A percentile compares a stretch with the other conserved stretches of the same genome.
Conservation (phyloP, 2,888 invertebrate species). For the Empis stercorea region DNA sequence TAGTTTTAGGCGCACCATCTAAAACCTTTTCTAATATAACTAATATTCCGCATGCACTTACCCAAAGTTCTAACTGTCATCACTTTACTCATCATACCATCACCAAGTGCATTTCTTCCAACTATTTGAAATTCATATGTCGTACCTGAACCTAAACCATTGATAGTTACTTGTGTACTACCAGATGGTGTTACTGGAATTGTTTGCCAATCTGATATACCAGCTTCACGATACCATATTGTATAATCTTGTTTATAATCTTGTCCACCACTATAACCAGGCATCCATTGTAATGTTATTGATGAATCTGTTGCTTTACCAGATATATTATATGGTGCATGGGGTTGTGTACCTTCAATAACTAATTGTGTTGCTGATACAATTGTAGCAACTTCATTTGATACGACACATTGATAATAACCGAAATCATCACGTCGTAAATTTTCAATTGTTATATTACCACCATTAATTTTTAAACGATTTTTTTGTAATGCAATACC, state of each 20-base stretch:
- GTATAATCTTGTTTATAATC: conserved; percentile 92
- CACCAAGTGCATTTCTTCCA: conserved; percentile 86
- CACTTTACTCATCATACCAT: conserved; percentile 91
- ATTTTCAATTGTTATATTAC: conserved; percentile 84
- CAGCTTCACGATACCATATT: conserved; percentile 85
- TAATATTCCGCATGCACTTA: conserved; percentile 35
- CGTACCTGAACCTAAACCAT: conserved; percentile 77
- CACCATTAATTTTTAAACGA: conserved; percentile 64
- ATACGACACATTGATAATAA: conserved; percentile 88
- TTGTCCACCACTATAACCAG: conserved; percentile 89
- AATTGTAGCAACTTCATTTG: conserved; percentile 92
- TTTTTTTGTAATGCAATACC: conserved; percentile 55
- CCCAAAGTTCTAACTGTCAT: conserved; percentile 82
- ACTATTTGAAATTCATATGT: conserved; percentile 94
- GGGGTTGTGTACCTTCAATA: conserved; percentile 90
- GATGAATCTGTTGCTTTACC: conserved; percentile 82
- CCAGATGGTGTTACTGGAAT: conserved; percentile 88
- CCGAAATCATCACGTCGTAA: conserved; percentile 84
- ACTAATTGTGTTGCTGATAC: conserved; percentile 79
- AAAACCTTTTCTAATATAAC: no score
- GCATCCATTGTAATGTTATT: conserved; percentile 84
- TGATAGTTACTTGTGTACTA: conserved; percentile 78
- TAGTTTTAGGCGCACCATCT: background rate
- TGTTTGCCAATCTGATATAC: conserved; percentile 81
- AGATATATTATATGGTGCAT: conserved; percentile 91